Conservation (phyloP, 2,797 vertebrate species). For the Manis javanica region DNA sequence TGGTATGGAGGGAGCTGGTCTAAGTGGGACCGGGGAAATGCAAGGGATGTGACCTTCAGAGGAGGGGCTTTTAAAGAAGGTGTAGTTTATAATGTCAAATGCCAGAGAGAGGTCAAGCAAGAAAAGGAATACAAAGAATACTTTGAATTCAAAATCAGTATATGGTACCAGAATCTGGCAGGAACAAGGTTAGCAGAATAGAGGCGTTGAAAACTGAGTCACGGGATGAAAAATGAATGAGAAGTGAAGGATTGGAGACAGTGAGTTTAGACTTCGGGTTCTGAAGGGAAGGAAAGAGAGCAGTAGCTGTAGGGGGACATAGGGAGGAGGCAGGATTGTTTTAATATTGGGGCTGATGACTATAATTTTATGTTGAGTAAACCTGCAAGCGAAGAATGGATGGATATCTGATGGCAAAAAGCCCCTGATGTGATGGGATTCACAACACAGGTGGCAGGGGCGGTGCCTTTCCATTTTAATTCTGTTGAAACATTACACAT, state of each 20-base stretch:
- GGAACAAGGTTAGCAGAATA: neutral
- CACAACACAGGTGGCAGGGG: neutral
- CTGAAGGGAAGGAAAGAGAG: neutral
- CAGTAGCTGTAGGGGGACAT: accelerated
- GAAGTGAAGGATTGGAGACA: neutral
- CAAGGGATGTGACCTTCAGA: neutral
- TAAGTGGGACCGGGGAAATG: neutral
- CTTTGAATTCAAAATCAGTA: slow-evolving; percentile 20
- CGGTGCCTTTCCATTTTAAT: slow-evolving; percentile 20
- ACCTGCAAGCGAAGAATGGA: neutral
- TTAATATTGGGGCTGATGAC: neutral
- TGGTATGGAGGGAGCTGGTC: neutral
- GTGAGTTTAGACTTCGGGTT: neutral
- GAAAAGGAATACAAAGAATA: neutral
- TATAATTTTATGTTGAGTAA: neutral
- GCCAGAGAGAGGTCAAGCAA: slow-evolving; percentile 27
- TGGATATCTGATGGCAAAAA: slow-evolving; percentile 34
- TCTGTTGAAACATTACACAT: slow-evolving; percentile 67
- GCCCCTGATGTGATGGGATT: neutral
- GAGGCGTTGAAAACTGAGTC: slow-evolving; percentile 5
- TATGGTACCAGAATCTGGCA: neutral
- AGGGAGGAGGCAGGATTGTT: neutral
- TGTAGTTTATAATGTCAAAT: neutral
- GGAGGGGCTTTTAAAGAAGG: neutral
- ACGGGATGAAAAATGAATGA: slow-evolving; percentile 55